Conservation (phyloP, 2,888 invertebrate genomes). For the Phasia obesa region DNA sequence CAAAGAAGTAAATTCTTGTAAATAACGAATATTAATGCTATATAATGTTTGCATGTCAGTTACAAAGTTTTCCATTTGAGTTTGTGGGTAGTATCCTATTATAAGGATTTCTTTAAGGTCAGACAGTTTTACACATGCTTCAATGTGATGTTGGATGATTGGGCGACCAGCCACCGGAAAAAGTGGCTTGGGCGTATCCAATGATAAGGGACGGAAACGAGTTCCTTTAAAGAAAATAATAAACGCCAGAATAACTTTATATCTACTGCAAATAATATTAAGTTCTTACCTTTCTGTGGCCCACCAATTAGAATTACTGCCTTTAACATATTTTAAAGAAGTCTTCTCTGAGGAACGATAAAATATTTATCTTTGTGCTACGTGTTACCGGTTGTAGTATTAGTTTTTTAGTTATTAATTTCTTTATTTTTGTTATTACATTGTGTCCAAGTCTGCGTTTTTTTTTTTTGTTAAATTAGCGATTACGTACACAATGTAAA, state of each 20-base stretch:
- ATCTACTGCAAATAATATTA: neutral
- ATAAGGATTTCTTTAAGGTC: constrained; percentile 95
- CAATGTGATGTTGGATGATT: constrained; percentile 98
- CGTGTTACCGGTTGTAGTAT: constrained; percentile 56
- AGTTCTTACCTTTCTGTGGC: constrained; percentile 92
- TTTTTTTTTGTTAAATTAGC: no score
- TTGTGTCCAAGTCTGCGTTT: no score
- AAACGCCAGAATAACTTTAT: no score
- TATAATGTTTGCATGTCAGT: constrained; percentile 92
- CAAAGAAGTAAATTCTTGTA: constrained; percentile 96
- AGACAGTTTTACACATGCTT: constrained; percentile 91
- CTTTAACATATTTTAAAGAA: constrained; percentile 85
- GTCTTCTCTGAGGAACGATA: neutral
- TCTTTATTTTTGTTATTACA: neutral
- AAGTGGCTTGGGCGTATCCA: constrained; percentile 98
- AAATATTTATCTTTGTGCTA: constrained; percentile 47
- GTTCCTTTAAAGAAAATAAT: constrained; percentile 87
- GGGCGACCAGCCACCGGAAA: constrained; percentile 98
- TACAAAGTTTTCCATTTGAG: constrained; percentile 93
- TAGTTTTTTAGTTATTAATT: constrained; percentile 17
- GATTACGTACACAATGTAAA: no score
- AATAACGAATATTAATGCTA: constrained; percentile 92
- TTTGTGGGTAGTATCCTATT: constrained; percentile 95
- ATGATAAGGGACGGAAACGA: constrained; percentile 96
- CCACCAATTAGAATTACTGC: constrained; percentile 97